Conservation (phyloP, 2,888 invertebrate species). For the Amaurobius ferox region DNA sequence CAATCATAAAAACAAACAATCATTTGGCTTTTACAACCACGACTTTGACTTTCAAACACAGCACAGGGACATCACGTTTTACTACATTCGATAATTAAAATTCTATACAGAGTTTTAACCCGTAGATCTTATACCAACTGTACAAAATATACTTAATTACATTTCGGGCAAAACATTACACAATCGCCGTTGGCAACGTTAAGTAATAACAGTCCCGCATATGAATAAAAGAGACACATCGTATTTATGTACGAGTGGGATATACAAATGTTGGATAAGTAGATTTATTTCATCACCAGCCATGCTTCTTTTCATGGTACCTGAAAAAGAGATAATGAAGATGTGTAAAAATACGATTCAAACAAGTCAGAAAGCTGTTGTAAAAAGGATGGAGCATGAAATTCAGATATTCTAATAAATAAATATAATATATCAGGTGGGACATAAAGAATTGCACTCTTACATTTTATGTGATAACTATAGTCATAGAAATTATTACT, state of each 20-base stretch:
- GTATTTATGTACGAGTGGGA: not conserved
- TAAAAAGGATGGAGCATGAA: too few species aligned
- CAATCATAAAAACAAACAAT: not conserved
- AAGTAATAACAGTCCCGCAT: not conserved
- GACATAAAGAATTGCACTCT: too few species aligned
- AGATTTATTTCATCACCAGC: not conserved
- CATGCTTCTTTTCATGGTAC: conserved; percentile 8
- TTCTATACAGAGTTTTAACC: not conserved
- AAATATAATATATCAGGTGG: too few species aligned
- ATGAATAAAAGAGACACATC: not conserved
- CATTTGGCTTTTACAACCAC: conserved; percentile 14
- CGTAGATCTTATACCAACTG: not conserved
- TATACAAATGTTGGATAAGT: too few species aligned
- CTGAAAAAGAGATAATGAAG: not conserved
- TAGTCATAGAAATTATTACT: too few species aligned
- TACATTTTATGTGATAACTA: too few species aligned
- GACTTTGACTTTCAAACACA: not conserved
- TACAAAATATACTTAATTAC: not conserved
- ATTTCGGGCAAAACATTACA: not conserved
- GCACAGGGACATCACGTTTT: not conserved
- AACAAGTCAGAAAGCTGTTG: too few species aligned
- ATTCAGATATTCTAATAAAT: too few species aligned
- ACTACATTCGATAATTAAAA: not conserved
- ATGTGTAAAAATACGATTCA: too few species aligned
- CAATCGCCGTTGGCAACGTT: not conserved